Evolutionary conservation across 2,888 invertebrate species (phyloP), one percentile per base, ranked within the genome.

Genomic region (Cybosia mesomella): DNA sequence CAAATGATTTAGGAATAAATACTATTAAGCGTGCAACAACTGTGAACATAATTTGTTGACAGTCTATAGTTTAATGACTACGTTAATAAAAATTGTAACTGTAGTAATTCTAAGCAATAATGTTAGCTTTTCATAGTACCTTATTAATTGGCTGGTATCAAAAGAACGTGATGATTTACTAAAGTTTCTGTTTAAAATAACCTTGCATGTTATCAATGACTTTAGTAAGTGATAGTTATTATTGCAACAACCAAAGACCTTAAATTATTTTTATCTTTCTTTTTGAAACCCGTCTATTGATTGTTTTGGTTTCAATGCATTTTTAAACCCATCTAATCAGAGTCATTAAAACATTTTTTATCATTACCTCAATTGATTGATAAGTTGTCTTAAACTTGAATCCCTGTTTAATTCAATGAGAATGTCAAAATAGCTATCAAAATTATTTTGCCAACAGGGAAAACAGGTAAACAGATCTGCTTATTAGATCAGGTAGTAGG

Each of bases 401-500:
- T 53, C 21, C 0, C 21, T 53, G 1, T 1, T 34, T 34, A 58
- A 21, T 18, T 39, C 28, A 0, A 39, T 13, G 39, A n/a, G n/a
- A 36, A 36, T 2, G 36, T 11, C 11, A 36, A 11, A 36, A 36
- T 39, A 4, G 28, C 5, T 28, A 28, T 5, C 28, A 4, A 28
- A 28, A 15, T 18, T 43, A 18, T 43, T 43, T 18, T 18, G 9
- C n/a, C 9, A 2, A 3, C 21, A 32, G 5, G 21, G n/a, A n/a
- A 21, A 21, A 32, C 53, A 53, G 24, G 28, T 28, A 21, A 49
- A 49, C n/a, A 61, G 7, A n/a, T 32, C 32, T 53, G 53, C 21
- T 62, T 53, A 62, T 43, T 43, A 60, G 22, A 53, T 18, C 58
- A 24, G 53, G 22, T 69, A 75, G 70, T 74, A 80, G 80, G 80